Evolutionary conservation across 2,797 vertebrate species (phyloP).

Genomic region (Psittacula derbiana): DNA sequence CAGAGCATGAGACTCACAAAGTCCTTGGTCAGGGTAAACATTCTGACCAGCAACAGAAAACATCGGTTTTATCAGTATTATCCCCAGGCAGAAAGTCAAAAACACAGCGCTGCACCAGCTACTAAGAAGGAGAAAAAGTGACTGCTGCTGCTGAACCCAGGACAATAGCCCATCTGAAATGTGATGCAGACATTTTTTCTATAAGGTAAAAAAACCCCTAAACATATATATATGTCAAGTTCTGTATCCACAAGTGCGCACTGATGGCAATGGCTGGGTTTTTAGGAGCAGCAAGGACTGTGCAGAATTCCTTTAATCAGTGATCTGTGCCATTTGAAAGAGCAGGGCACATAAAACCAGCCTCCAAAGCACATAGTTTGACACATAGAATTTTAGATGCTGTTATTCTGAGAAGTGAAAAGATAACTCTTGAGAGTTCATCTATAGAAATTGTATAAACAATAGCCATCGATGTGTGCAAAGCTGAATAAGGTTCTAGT

Average conservation of each 20-base stretch:
- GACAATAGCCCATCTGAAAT: background rate
- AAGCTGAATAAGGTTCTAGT: background rate
- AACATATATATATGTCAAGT: background rate
- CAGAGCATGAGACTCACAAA: too few relatives aligned
- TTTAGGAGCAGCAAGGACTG: background rate
- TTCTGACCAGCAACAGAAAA: too few relatives aligned
- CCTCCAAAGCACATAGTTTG: background rate
- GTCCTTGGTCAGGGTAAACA: too few relatives aligned
- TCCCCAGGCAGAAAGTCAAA: too few relatives aligned
- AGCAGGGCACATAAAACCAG: background rate
- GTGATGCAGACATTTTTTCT: background rate
- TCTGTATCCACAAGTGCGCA: background rate
- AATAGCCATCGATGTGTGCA: fast-evolving
- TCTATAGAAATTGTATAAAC: background rate
- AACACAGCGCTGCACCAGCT: too few relatives aligned
- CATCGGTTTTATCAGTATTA: too few relatives aligned
- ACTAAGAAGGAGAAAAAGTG: too few relatives aligned
- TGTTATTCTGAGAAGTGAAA: background rate
- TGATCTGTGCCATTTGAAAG: background rate
- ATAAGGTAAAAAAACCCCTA: background rate
- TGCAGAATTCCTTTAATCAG: background rate
- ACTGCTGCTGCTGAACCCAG: too few relatives aligned
- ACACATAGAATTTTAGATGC: background rate
- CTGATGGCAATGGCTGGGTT: fast-evolving
- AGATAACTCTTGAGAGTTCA: background rate